Evolutionary conservation across 2,888 invertebrate species (phyloP).

Genomic region (Hirtodrosophila histrioides): DNA sequence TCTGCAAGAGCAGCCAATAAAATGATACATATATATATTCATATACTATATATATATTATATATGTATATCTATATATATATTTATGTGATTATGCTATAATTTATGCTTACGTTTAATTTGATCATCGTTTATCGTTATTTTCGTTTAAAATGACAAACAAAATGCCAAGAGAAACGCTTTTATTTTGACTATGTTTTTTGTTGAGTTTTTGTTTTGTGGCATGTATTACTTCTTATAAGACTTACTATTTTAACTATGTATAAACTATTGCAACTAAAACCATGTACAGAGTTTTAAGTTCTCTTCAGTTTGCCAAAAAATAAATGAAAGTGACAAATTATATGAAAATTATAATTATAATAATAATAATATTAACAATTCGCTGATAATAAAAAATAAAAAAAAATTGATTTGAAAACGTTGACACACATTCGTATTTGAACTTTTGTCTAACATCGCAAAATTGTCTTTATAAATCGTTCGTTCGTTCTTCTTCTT

Average conservation of each 20-base stretch:
- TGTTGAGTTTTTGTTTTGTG: conserved; percentile 33
- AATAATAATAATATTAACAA: conserved; percentile 49
- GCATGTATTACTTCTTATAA: conserved; percentile 62
- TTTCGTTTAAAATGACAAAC: conserved; percentile 30
- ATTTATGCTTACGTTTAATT: conserved; percentile 64
- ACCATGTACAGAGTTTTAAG: conserved; percentile 66
- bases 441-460: conserved; percentile 56
- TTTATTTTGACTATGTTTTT: conserved; percentile 39
- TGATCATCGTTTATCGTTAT: conserved; percentile 34
- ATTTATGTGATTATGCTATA: conserved; percentile 49
- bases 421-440: conserved; percentile 78
- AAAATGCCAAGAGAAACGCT: conserved; percentile 32
- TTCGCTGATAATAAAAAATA: conserved; percentile 56
- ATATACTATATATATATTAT: conserved; percentile 8
- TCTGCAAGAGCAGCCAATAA: conserved; percentile 47
- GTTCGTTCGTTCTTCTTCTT: conserved; percentile 23
- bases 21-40: conserved; percentile 23
- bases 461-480: conserved; percentile 50
- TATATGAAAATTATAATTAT: conserved; percentile 32
- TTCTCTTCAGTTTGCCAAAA: conserved; percentile 64
- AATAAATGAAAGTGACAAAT: conserved; percentile 21
- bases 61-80: neutral
- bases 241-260: conserved; percentile 64
- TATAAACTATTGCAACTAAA: conserved; percentile 67
- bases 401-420: conserved; percentile 66